These are phyloP conservation scores for Cyclargus thomasi DNA, from an alignment of 1,140 invertebrate genomes.

Conservation along the genomic window DNA sequence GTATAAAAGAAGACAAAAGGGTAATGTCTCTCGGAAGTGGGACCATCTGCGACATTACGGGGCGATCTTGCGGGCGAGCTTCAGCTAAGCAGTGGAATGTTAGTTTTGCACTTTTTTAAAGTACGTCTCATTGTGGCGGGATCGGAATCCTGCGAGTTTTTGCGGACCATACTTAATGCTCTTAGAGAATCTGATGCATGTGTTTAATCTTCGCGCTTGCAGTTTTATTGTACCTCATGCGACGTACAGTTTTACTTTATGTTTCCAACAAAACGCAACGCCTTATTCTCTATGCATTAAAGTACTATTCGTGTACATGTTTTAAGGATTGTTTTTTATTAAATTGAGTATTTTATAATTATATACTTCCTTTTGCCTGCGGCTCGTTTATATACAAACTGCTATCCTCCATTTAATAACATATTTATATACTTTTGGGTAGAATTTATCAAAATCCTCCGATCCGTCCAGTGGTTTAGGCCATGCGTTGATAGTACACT, in stretches of 20 bases:
- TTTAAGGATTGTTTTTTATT: too few species aligned
- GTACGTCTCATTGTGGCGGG: not conserved
- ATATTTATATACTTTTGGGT: too few species aligned
- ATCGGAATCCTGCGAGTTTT: slow-evolving; percentile 1
- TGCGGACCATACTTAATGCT: slow-evolving; percentile 5
- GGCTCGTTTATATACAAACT: too few species aligned
- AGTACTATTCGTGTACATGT: too few species aligned
- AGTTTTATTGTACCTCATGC: not conserved
- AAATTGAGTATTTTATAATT: too few species aligned
- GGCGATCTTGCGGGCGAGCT: slow-evolving; percentile 35
- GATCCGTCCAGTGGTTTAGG: too few species aligned
- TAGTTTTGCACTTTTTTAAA: slow-evolving; percentile 18
- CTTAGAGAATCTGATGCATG: slow-evolving; percentile 13
- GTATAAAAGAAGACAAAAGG: slow-evolving; percentile 44
- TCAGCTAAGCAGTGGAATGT: slow-evolving; percentile 24
- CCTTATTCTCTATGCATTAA: too few species aligned
- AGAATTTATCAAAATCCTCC: too few species aligned
- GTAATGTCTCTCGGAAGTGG: slow-evolving; percentile 47
- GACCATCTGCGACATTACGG: slow-evolving; percentile 53
- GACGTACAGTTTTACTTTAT: not conserved
- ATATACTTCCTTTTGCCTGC: too few species aligned
- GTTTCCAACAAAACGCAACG: too few species aligned
- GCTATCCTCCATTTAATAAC: too few species aligned
- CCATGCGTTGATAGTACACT: too few species aligned
- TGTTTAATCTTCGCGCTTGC: not conserved